Base-by-base conservation (phyloP, 2,113 vertebrate species). In the Apaloderma vittatum region DNA sequence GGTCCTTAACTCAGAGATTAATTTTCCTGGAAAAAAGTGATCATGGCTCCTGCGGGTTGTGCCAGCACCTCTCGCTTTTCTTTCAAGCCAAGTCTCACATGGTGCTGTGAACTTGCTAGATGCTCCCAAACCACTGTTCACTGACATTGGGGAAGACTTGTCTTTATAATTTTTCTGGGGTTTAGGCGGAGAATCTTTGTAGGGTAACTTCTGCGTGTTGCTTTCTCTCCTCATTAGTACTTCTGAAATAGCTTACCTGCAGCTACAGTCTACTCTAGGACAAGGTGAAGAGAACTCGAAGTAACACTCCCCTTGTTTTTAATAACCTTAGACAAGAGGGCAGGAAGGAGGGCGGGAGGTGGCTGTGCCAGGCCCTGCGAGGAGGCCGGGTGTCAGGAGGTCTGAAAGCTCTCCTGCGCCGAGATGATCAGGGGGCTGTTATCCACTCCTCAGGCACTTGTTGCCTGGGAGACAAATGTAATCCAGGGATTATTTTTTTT, bases 401-500 rank as follows among this genome's bases (percentile, higher is more conserved):
- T 82, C 73, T 59, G 78, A 79, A 71, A 94, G 67, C 54, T 23
- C 49, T 84, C 70, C 34, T 9, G 19, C 43, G 40, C 91, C 6
- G 15, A 43, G 83, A 43, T 54, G 37, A 36, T 73, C 45, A 24
- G 43, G 65, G 77, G 43, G 36, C 65, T 81, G 29, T 66, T 87
- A 40, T 18, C 59, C 37, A 32, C 62, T 95, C 73, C 52, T 85
- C 59, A 58, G 21, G 81, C 81, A 93, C 90, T 82, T 78, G 94
- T 97, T 96, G 91, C 95, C 95, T 94, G 65, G 96, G 91, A 95
- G 91, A 98, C 93, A 91, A 78, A 93, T 82, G 61, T 74, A 94
- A 96, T 94, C 87, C 93, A 93, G 83, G 63, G 57, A 45, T 51
- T 49, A 48, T 32, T 27, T 36, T 27, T 36, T 30, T 24, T 23